Percentiles rank a stretch among this genome's conserved stretches.
phyloP scores from a whole-genome alignment of 2,113 vertebrate species.

The Mormyrus lacerda region DNA sequence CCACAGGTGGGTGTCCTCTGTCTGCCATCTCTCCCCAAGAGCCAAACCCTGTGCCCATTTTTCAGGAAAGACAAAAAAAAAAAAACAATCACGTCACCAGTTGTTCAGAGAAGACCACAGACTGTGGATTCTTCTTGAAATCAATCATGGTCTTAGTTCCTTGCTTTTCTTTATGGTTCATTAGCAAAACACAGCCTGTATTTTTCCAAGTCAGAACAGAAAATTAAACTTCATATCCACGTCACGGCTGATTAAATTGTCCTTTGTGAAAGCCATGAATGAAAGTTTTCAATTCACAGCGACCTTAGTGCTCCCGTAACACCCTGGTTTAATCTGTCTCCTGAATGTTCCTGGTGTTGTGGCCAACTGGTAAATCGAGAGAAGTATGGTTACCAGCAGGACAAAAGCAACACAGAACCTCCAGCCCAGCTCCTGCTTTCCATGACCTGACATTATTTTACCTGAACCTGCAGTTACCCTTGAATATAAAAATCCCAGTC shows the following conservation, averaged over 20 bases:
- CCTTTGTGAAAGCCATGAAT: neutral
- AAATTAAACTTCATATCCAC: neutral
- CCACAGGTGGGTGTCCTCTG: neutral
- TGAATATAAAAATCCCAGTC: neutral
- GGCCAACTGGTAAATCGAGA: slow-evolving; percentile 7
- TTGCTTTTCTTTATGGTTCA: neutral
- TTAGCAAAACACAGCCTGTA: neutral
- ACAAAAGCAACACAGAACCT: neutral
- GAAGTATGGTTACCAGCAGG: neutral
- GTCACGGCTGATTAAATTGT: neutral
- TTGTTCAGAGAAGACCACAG: neutral
- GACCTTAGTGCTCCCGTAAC: neutral
- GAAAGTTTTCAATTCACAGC: neutral
- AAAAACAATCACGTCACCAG: neutral
- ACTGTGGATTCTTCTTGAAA: neutral
- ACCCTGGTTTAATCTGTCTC: neutral
- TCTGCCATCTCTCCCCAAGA: neutral
- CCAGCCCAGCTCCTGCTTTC: neutral
- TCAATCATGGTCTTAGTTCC: neutral
- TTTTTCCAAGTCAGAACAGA: neutral
- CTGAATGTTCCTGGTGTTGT: neutral
- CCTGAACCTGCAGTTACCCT: neutral
- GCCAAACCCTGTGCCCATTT: neutral
- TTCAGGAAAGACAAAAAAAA: neutral
- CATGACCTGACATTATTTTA: neutral